Evolutionary conservation across 2,113 vertebrate genomes (phyloP).

Genomic region (Cyprinus carpio): DNA sequence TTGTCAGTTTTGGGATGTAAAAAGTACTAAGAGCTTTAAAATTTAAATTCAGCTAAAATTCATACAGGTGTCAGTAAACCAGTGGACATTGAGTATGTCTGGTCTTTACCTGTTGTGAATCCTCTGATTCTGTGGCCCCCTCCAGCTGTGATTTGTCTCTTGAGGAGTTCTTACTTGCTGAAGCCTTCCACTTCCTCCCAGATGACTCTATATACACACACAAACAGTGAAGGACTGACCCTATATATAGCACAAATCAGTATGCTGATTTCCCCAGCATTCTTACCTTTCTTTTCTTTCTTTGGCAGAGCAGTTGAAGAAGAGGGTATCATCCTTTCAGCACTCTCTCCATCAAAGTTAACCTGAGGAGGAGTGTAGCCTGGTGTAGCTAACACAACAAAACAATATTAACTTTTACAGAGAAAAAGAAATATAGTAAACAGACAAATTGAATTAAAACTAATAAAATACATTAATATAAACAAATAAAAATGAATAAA

Average conservation of each 20-base stretch:
- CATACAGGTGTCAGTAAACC: not conserved
- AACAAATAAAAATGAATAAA: no score
- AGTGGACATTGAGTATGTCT: not conserved
- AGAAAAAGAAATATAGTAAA: constrained; percentile 28
- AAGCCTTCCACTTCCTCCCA: constrained; percentile 80
- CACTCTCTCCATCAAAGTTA: constrained; percentile 85
- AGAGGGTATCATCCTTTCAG: constrained; percentile 60
- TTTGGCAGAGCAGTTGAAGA: constrained; percentile 67
- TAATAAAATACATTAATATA: no score
- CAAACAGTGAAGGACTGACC: not conserved
- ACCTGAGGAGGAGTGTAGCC: constrained; percentile 85
- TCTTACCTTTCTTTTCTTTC: constrained; percentile 79
- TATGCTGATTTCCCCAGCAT: not conserved
- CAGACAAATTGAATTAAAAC: no score
- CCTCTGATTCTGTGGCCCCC: constrained; percentile 78
- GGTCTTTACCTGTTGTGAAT: constrained; percentile 68
- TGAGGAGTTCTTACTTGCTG: constrained; percentile 74
- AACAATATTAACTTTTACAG: no score
- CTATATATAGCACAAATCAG: not conserved
- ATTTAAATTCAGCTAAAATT: not conserved
- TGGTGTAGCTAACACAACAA: constrained; percentile 76
- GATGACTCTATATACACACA: constrained; percentile 59
- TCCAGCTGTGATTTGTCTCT: constrained; percentile 77
- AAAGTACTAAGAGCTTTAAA: not conserved
- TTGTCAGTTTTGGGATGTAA: not conserved